Evolutionary conservation across 2,113 vertebrate species (phyloP), one percentile per base, ranked within the genome.

Genomic region (Lynx canadensis): DNA sequence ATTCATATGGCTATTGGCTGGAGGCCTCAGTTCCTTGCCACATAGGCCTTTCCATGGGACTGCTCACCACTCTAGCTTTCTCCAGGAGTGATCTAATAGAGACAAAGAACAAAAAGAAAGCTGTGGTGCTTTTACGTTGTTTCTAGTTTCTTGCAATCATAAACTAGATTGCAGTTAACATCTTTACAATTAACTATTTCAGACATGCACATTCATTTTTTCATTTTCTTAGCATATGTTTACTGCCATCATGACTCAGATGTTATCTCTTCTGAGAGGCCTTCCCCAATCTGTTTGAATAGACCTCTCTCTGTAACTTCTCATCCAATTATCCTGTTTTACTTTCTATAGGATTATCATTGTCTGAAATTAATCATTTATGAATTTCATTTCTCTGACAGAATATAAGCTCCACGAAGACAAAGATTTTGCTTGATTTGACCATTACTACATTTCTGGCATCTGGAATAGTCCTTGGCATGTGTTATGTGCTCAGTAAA

Each of bases 391-490:
- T 52, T 21, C 27, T 83, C 18, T 36, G 36, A n/a, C 25, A 74
- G 36, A 87, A 50, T 63, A 27, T 73, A 87, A 80, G 21, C 52
- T 81, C 31, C 13, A 52, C 3, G 5, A 96, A 50, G 41, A 89
- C 27, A 94, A 93, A 96, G 16, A 25, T 86, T 88, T 91, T 94
- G 33, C 27, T 91, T 65, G 45, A 78, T 68, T 95, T 38, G 5
- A 63, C 89, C 21, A 63, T 80, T 87, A 27, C 18, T 76, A 4
- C 45, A 94, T 79, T 80, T n/a, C 27, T 96, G 41, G 52, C 4
- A 79, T 65, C 52, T 52, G 8, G 5, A 66, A 80, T 78, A 69
- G 29, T 63, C 11, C 9, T 45, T 90, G 15, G 19, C n/a, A 63
- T 66, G 7, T 66, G 33, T 19, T 84, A 66, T 81, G 0, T 78